Conservation (phyloP, 2,797 vertebrate species). For the Coilia nasus region DNA sequence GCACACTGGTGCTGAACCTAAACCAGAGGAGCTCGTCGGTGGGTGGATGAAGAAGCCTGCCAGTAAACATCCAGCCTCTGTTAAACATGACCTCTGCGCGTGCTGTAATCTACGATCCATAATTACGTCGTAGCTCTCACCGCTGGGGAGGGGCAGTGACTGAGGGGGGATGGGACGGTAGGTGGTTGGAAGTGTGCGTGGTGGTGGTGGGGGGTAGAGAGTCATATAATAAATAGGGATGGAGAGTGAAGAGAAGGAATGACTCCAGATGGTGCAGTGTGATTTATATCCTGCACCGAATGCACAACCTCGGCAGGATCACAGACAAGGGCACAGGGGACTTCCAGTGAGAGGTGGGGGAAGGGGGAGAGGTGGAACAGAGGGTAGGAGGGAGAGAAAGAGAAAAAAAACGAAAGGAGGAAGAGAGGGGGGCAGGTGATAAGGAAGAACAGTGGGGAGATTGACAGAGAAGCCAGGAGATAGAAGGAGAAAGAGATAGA, state of each 20-base stretch:
- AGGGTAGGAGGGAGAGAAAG: no score
- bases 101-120: constrained; percentile 43
- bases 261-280: constrained; percentile 56
- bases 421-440: background rate
- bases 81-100: constrained; percentile 38
- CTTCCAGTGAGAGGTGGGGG: background rate
- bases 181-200: background rate
- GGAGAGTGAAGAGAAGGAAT: constrained; percentile 46
- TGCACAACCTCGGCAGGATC: constrained; percentile 54
- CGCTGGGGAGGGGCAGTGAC: background rate
- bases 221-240: constrained; percentile 51
- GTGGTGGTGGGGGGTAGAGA: background rate
- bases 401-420: background rate
- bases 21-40: background rate
- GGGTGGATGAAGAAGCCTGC: constrained; percentile 41
- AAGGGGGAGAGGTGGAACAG: no score
- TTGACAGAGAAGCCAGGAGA: no score
- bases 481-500: no score
- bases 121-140: constrained; percentile 49
- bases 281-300: constrained; percentile 67
- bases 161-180: background rate
- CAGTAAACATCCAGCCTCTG: constrained; percentile 52
- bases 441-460: no score
- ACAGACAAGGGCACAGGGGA: constrained; percentile 40
- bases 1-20: background rate